Percentiles rank a stretch among this genome's conserved stretches.
These are phyloP conservation scores for Pseudorectes ferrugineus DNA, from an alignment of 2,113 vertebrate species.

Conservation along the genomic window DNA sequence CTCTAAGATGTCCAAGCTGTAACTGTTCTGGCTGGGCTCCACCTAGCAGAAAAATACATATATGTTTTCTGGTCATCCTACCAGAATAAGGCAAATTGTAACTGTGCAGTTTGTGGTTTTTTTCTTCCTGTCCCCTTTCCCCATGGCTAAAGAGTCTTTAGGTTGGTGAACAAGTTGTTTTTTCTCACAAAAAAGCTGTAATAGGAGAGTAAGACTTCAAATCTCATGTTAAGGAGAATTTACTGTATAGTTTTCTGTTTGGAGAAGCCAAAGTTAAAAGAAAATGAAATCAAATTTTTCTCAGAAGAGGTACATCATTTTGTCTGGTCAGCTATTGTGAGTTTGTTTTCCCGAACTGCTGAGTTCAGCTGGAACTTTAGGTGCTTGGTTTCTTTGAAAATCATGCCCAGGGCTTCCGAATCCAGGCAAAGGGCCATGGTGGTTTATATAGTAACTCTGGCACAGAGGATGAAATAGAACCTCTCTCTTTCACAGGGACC, in stretches of 20 bases:
- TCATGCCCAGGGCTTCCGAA: neutral
- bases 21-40: neutral
- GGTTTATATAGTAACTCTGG: neutral
- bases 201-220: neutral
- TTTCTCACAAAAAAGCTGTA: neutral
- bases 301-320: neutral
- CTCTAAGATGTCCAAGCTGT: neutral
- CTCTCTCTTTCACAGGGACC: neutral
- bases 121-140: fast-evolving
- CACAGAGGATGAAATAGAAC: neutral
- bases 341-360: neutral
- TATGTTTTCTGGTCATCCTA: neutral
- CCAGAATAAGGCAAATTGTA: neutral
- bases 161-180: neutral
- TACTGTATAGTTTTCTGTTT: neutral
- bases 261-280: neutral
- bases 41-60: neutral
- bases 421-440: neutral
- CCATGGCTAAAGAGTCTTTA: neutral
- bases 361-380: neutral
- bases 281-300: neutral
- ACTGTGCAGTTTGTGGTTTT: neutral
- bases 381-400: neutral
- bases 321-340: neutral
- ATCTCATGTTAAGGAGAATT: neutral